Percentiles rank a stretch among this genome's conserved stretches.
Conservation (phyloP, 2,888 invertebrate species). For the Clistopyga incitator region DNA sequence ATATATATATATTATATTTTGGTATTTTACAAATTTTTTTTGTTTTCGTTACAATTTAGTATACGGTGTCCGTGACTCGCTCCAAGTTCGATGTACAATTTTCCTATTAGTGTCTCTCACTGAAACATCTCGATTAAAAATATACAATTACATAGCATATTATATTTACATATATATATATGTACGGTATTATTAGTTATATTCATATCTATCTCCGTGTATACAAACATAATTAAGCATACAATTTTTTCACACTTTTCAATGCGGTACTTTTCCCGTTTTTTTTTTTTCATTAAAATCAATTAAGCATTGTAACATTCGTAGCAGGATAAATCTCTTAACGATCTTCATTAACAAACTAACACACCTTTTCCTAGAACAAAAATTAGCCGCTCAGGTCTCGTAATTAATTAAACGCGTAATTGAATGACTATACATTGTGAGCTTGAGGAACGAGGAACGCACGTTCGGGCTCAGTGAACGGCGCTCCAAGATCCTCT, state of each 20-base stretch:
- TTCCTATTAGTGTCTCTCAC: background rate
- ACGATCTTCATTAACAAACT: background rate
- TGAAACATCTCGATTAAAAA: constrained; percentile 40
- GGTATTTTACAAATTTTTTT: constrained; percentile 29
- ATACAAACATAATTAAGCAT: constrained; percentile 55
- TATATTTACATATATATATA: constrained; percentile 28
- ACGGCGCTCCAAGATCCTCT: constrained; percentile 45
- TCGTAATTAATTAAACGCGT: background rate
- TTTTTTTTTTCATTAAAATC: background rate
- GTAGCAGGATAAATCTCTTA: constrained; percentile 26
- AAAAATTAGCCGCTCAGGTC: background rate
- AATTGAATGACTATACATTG: constrained; percentile 10
- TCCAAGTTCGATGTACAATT: constrained; percentile 56
- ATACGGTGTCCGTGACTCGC: background rate
- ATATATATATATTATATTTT: constrained; percentile 24
- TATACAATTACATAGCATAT: constrained; percentile 44
- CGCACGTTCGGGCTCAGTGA: constrained; percentile 44
- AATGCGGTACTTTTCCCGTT: constrained; percentile 8
- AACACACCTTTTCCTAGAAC: constrained; percentile 11
- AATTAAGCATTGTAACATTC: constrained; percentile 26
- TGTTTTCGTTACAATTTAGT: background rate
- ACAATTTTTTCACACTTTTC: constrained; percentile 18
- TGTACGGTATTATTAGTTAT: constrained; percentile 33
- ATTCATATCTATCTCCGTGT: constrained; percentile 37
- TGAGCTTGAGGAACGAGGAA: constrained; percentile 39